Conservation (phyloP, 2,797 vertebrate species). For the Percopsis omiscomaycus region DNA sequence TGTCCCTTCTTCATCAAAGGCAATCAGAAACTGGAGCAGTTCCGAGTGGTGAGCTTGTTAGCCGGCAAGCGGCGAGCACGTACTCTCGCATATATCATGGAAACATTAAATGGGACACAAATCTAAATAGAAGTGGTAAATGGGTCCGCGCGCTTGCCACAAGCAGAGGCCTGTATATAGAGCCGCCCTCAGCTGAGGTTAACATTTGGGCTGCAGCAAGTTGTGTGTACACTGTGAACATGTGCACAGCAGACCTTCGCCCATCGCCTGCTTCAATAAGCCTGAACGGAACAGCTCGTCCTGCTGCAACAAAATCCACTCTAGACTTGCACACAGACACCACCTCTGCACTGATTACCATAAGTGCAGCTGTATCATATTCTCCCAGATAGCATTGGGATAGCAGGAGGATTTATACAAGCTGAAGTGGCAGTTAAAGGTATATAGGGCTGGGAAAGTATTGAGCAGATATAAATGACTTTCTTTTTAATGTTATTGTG, state of each 20-base stretch:
- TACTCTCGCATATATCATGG: slow-evolving; percentile 7
- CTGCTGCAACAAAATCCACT: slow-evolving; percentile 21
- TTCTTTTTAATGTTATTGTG: not conserved
- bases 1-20: slow-evolving; percentile 98
- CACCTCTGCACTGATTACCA: slow-evolving; percentile 64
- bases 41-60: slow-evolving; percentile 87
- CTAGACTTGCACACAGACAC: slow-evolving; percentile 3
- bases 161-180: slow-evolving; percentile 15
- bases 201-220: not conserved
- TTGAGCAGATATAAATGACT: not conserved
- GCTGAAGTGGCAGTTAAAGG: slow-evolving; percentile 29
- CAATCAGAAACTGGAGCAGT: slow-evolving; percentile 97
- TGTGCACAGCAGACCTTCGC: slow-evolving; percentile 40
- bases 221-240: slow-evolving; percentile 28
- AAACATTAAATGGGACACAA: not conserved
- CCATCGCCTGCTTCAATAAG: slow-evolving; percentile 11
- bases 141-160: slow-evolving; percentile 14
- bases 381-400: slow-evolving; percentile 42
- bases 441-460: slow-evolving; percentile 9
- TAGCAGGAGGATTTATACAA: slow-evolving; percentile 26
- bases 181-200: slow-evolving; percentile 5
- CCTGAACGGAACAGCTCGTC: slow-evolving; percentile 22
- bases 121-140: too few species aligned
- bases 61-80: not conserved
- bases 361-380: slow-evolving; percentile 59